Conservation (phyloP, 2,113 vertebrate species). For the Cyanoramphus novaezelandiae region DNA sequence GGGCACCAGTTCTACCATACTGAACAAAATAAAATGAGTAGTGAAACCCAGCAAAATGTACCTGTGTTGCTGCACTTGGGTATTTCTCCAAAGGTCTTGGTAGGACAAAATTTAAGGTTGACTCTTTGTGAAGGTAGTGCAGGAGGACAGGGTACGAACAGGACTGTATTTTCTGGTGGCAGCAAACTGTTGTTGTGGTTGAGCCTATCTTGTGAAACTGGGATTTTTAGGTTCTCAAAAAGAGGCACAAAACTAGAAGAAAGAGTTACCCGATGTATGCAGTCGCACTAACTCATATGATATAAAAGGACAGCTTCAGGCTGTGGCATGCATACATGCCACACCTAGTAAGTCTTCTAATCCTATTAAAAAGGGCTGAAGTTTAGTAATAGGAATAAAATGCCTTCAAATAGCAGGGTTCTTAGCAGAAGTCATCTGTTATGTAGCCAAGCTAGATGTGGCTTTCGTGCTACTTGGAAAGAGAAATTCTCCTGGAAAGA, state of each 20-base stretch:
- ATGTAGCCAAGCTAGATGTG: not conserved
- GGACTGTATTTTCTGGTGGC: not conserved
- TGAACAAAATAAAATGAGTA: not conserved
- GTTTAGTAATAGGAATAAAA: not conserved
- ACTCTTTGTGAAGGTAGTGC: not conserved
- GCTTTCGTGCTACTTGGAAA: not conserved
- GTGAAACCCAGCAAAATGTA: not conserved
- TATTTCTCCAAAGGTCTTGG: not conserved
- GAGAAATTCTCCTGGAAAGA: not conserved
- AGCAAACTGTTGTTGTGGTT: not conserved
- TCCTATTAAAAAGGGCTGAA: not conserved
- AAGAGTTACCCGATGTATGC: not conserved
- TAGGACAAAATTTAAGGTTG: not conserved
- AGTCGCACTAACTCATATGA: not conserved
- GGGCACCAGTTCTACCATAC: not conserved
- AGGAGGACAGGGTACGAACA: not conserved
- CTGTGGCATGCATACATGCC: fast-evolving
- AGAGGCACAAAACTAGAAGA: not conserved
- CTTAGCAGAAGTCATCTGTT: not conserved
- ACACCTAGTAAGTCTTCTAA: not conserved
- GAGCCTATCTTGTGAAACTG: not conserved
- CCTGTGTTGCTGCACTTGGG: fast-evolving
- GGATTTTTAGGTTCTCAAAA: not conserved
- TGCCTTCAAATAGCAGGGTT: not conserved
- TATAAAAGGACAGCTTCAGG: not conserved